Conservation (phyloP, 2,888 invertebrate genomes). For the Lymantria dispar region DNA sequence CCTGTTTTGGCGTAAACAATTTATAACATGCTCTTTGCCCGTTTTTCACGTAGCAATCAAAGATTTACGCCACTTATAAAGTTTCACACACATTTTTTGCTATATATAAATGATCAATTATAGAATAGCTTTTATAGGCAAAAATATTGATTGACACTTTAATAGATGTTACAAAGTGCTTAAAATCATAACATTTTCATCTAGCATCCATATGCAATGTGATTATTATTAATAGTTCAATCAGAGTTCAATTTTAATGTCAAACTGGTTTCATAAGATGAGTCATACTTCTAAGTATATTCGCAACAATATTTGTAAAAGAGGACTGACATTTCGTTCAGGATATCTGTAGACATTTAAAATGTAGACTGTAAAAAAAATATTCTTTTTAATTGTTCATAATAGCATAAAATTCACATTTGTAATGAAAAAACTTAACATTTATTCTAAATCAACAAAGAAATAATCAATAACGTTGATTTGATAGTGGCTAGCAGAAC, state of each 20-base stretch:
- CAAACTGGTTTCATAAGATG: background rate
- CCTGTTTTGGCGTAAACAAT: conserved; percentile 38
- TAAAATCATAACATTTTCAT: background rate
- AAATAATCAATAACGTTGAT: too few species aligned
- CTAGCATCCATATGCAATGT: background rate
- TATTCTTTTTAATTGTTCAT: too few species aligned
- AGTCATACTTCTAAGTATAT: background rate
- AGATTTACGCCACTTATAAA: conserved; percentile 17
- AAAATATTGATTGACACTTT: background rate
- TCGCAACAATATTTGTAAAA: background rate
- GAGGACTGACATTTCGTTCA: background rate
- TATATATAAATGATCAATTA: conserved; percentile 7
- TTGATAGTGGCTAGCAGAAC: background rate
- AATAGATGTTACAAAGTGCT: background rate
- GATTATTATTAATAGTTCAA: background rate
- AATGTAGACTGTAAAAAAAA: too few species aligned
- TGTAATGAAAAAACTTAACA: background rate
- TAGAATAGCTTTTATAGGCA: background rate
- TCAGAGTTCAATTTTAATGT: background rate
- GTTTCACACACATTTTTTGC: conserved; percentile 7
- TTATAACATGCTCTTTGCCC: conserved; percentile 14
- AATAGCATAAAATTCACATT: background rate
- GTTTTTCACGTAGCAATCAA: conserved; percentile 29
- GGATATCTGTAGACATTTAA: background rate
- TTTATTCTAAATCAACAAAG: background rate